These are phyloP conservation scores for Sebastes vulpes DNA, from an alignment of 2,797 vertebrate genomes.

Conservation along the genomic window DNA sequence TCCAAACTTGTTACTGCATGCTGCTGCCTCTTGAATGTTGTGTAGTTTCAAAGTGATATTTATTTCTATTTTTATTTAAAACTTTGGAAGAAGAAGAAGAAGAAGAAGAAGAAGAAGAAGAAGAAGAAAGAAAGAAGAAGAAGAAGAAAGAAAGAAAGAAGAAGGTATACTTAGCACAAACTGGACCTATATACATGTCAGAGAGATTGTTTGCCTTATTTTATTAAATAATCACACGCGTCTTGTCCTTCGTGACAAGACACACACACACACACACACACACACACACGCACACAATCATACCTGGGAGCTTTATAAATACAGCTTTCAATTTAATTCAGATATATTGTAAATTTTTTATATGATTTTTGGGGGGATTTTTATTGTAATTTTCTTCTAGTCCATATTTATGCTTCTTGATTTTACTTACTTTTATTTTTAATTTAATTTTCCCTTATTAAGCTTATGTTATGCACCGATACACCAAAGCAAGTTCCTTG, in stretches of 20 bases:
- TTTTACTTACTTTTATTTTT: not conserved
- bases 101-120: not conserved
- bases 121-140: not conserved
- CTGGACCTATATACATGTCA: not conserved
- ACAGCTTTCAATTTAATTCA: not conserved
- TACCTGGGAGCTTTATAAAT: not conserved
- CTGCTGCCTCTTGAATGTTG: conserved; percentile 6
- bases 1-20: not conserved
- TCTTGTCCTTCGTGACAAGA: no score
- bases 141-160: no score
- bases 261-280: not conserved
- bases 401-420: not conserved
- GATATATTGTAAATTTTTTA: not conserved
- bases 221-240: no score
- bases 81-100: not conserved
- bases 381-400: not conserved
- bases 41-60: conserved; percentile 9
- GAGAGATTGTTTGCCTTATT: no score
- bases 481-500: not conserved
- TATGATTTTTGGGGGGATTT: not conserved
- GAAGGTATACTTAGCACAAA: not conserved
- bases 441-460: not conserved
- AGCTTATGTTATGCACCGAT: not conserved
- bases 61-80: conserved; percentile 1
- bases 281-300: not conserved